Conservation (phyloP, 2,113 vertebrate genomes). For the Coryphaenoides rupestris region DNA sequence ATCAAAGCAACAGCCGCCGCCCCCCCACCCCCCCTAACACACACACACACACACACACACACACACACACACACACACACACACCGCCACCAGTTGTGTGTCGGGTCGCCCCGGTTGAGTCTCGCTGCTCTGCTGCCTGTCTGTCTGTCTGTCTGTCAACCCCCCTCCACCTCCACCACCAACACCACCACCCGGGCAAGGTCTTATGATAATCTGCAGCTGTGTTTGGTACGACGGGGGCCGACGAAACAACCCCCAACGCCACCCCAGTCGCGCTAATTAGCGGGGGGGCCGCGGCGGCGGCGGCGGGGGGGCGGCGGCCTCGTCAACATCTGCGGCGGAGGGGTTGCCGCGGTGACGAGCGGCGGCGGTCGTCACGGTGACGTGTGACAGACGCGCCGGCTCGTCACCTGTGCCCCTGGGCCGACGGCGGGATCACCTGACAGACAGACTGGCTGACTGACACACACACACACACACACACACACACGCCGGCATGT, state of each 20-base stretch:
- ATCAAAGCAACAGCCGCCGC: no score
- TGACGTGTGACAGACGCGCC: conserved; percentile 46
- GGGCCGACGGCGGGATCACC: not conserved
- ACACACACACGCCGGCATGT: no score
- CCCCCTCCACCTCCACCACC: no score
- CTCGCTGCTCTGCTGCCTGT: no score
- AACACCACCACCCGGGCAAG: not conserved
- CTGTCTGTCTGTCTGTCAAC: no score
- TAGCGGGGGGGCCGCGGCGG: conserved; percentile 48
- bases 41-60: no score
- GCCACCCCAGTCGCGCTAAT: conserved; percentile 60
- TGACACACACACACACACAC: no score
- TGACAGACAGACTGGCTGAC: conserved; percentile 1
- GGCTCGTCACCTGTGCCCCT: conserved; percentile 38
- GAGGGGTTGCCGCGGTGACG: conserved; percentile 46
- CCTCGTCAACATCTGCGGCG: conserved; percentile 48
- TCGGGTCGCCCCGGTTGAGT: no score
- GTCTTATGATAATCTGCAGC: conserved; percentile 53
- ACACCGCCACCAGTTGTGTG: no score
- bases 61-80: no score
- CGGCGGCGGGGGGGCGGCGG: conserved; percentile 32
- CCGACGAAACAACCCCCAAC: conserved; percentile 51
- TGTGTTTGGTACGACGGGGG: conserved; percentile 47
- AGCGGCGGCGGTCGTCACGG: conserved; percentile 38
- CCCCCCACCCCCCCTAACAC: no score